phyloP scores from a whole-genome alignment of 2,888 invertebrate genomes.

The Spialia ferax region DNA sequence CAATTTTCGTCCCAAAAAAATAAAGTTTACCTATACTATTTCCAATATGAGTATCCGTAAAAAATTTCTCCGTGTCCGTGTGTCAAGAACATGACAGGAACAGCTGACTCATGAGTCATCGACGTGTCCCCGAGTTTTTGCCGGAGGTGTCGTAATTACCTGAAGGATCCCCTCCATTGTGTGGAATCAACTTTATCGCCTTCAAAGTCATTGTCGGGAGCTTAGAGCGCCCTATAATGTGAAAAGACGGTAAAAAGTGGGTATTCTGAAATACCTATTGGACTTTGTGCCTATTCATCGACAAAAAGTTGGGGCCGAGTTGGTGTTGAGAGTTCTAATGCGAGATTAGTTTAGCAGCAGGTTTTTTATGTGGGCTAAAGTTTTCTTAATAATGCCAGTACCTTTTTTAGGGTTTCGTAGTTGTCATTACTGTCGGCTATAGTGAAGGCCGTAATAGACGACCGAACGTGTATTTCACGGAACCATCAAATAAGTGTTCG shows the following conservation, averaged over 20 bases:
- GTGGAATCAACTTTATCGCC: conserved; percentile 28
- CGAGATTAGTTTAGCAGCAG: conserved; percentile 3
- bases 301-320: conserved; percentile 11
- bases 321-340: conserved; percentile 10
- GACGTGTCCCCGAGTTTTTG: conserved; percentile 22
- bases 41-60: too few species aligned
- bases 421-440: too few species aligned
- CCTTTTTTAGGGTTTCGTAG: too few species aligned
- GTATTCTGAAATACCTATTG: conserved; percentile 9
- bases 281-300: conserved; percentile 18
- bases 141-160: conserved; percentile 36
- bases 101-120: conserved; percentile 36
- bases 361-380: not conserved
- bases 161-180: conserved; percentile 33
- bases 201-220: conserved; percentile 33
- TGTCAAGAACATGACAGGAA: conserved; percentile 13
- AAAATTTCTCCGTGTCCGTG: conserved; percentile 15
- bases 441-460: too few species aligned
- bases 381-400: not conserved
- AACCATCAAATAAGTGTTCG: too few species aligned
- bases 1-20: too few species aligned
- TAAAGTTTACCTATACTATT: too few species aligned
- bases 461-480: too few species aligned
- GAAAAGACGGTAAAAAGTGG: not conserved
- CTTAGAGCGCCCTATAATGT: conserved; percentile 10